Conservation (phyloP, 2,888 invertebrate genomes). For the Pherbina coryleti region DNA sequence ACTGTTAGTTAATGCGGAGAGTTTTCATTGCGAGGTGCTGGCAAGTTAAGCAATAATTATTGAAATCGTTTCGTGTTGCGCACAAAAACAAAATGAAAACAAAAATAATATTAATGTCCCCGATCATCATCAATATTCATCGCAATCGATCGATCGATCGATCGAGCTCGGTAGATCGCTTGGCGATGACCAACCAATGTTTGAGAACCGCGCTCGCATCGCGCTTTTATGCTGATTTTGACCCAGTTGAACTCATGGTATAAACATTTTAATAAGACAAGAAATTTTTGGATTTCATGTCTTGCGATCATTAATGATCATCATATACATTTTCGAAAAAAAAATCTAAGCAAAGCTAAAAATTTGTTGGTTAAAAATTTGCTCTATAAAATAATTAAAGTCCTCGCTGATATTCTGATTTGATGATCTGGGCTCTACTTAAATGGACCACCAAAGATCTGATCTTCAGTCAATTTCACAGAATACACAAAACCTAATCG, state of each 20-base stretch:
- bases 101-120: constrained; percentile 29
- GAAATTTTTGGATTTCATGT: not conserved
- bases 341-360: too few species aligned
- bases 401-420: too few species aligned
- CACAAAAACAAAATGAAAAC: constrained; percentile 30
- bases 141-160: constrained; percentile 15
- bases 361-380: too few species aligned
- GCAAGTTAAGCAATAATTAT: constrained; percentile 17
- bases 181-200: constrained; percentile 13
- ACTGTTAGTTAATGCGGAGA: not conserved
- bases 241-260: constrained; percentile 37
- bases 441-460: too few species aligned
- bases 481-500: too few species aligned
- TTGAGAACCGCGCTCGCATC: constrained; percentile 24
- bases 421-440: too few species aligned
- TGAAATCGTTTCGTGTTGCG: constrained; percentile 16
- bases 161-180: constrained; percentile 30
- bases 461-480: too few species aligned
- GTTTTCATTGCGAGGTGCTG: constrained; percentile 14
- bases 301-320: too few species aligned
- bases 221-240: constrained; percentile 40
- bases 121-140: constrained; percentile 39
- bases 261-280: constrained; percentile 21
- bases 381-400: too few species aligned
- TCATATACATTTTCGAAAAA: too few species aligned